Conservation (phyloP, 2,888 invertebrate species). For the Drosophila multiciliata region DNA sequence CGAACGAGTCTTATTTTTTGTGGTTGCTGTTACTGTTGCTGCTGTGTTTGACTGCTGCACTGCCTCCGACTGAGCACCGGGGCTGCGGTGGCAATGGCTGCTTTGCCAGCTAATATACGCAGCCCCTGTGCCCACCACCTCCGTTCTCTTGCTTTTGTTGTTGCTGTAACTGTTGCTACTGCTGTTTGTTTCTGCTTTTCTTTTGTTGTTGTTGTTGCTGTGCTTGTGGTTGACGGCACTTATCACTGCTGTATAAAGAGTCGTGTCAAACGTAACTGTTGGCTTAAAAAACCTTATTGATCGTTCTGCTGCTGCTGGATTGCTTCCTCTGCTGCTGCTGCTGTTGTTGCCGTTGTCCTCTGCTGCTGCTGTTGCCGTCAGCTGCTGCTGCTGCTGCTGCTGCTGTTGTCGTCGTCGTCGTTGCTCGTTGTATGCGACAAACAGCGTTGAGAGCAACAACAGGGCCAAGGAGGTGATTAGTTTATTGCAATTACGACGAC, state of each 20-base stretch:
- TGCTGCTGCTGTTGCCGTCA: constrained; percentile 24
- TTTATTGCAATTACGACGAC: constrained; percentile 83
- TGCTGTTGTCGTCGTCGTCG: constrained; percentile 37
- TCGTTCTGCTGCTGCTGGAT: constrained; percentile 20
- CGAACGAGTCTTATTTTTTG: constrained; percentile 52
- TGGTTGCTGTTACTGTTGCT: constrained; percentile 32
- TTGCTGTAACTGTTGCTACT: constrained; percentile 34
- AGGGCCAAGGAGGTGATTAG: constrained; percentile 71
- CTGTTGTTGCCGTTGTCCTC: constrained; percentile 18
- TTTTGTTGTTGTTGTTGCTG: constrained; percentile 33
- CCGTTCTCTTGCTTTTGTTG: constrained; percentile 55
- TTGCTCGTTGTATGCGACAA: constrained; percentile 62
- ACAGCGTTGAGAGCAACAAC: constrained; percentile 75
- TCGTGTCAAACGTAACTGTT: constrained; percentile 48
- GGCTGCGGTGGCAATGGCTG: constrained; percentile 80
- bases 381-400: constrained; percentile 38
- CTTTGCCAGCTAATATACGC: constrained; percentile 79
- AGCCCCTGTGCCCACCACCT: constrained; percentile 73
- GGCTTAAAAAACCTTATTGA: constrained; percentile 15
- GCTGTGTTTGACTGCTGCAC: constrained; percentile 32
- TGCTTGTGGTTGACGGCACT: constrained; percentile 48
- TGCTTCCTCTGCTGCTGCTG: constrained; percentile 22
- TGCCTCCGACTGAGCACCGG: constrained; percentile 65
- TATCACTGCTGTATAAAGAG: constrained; percentile 67
- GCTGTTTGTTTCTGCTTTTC: constrained; percentile 18